Evolutionary conservation across 2,113 vertebrate genomes (phyloP).

Genomic region (Siphamia tubifer): DNA sequence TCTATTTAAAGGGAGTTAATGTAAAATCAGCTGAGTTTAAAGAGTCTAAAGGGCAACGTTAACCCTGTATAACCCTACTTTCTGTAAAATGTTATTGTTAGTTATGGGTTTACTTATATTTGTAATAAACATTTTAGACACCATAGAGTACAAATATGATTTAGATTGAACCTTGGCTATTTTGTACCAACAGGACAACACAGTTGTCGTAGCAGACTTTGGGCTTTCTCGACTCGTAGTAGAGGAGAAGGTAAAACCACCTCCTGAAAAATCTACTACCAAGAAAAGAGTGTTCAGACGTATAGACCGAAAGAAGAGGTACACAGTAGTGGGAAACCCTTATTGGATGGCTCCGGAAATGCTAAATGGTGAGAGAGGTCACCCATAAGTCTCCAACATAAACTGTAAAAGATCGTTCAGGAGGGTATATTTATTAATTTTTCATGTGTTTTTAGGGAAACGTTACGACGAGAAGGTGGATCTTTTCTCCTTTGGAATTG

Average conservation of each 20-base stretch:
- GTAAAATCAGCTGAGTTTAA: no score
- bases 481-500: conserved; percentile 96
- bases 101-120: no score
- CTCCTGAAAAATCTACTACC: conserved; percentile 82
- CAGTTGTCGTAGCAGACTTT: conserved; percentile 95
- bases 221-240: conserved; percentile 91
- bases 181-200: conserved; percentile 87
- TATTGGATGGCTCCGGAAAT: conserved; percentile 99
- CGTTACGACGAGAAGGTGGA: conserved; percentile 98
- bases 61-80: no score
- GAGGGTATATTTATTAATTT: not conserved
- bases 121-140: no score
- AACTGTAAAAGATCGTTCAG: not conserved
- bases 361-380: conserved; percentile 86
- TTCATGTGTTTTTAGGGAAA: conserved; percentile 82
- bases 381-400: not conserved
- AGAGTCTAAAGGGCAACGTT: no score
- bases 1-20: no score
- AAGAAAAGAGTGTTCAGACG: conserved; percentile 91
- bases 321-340: conserved; percentile 95
- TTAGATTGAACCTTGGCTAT: not conserved
- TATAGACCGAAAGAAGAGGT: conserved; percentile 91
- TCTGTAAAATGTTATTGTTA: no score
- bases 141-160: not conserved
- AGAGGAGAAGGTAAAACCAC: conserved; percentile 89